A percentile compares a stretch with the other conserved stretches of the same genome.
Evolutionary conservation across 1,140 invertebrate genomes (phyloP).

Genomic region (Drosophila murphyi): DNA sequence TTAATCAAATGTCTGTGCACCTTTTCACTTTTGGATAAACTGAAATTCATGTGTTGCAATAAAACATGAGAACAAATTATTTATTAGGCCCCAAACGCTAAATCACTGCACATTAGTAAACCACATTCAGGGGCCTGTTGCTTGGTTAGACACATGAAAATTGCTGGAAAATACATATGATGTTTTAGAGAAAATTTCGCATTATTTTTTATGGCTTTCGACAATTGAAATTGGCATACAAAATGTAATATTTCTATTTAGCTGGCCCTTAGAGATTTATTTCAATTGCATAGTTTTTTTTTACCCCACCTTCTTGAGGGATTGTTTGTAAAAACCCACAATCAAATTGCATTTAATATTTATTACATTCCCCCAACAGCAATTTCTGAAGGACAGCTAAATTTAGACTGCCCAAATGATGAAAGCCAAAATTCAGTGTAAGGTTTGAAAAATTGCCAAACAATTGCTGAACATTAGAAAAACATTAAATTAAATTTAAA

Average conservation of each 20-base stretch:
- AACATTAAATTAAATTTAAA: neutral
- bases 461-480: neutral
- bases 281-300: constrained; percentile 25
- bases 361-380: constrained; percentile 47
- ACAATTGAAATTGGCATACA: constrained; percentile 11
- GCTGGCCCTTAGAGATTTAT: neutral
- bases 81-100: constrained; percentile 3
- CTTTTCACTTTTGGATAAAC: constrained; percentile 16
- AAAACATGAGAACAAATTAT: neutral
- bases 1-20: constrained; percentile 27
- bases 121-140: constrained; percentile 24
- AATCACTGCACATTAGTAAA: neutral
- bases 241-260: neutral
- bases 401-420: constrained; percentile 12
- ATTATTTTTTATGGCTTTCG: constrained; percentile 35
- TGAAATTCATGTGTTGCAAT: constrained; percentile 18
- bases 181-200: constrained; percentile 51
- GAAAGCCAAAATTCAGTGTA: neutral
- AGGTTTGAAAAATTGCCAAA: neutral
- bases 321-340: constrained; percentile 51
- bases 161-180: constrained; percentile 72
- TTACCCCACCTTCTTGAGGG: neutral
- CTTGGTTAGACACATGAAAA: constrained; percentile 52
- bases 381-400: neutral
- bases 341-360: constrained; percentile 82